Evolutionary conservation across 2,113 vertebrate species (phyloP).

Genomic region (Myodes glareolus): DNA sequence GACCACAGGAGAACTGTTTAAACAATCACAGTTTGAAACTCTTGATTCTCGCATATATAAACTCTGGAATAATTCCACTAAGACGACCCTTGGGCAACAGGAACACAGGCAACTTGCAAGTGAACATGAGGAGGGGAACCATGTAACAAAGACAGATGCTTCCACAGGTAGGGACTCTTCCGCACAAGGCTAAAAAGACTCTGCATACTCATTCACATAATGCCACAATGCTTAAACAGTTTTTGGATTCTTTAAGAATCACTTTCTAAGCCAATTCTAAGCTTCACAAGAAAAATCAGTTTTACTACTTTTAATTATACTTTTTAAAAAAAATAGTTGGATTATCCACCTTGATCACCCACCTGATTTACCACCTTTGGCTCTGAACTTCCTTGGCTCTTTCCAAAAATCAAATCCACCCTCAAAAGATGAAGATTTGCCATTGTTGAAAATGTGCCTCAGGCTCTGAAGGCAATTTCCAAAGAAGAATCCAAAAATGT

Average conservation of each 20-base stretch:
- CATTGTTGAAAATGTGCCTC: conserved; percentile 75
- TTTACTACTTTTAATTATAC: conserved; percentile 73
- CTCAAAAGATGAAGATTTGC: conserved; percentile 72
- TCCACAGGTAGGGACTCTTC: neutral
- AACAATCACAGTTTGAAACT: conserved; percentile 72
- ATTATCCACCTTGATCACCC: conserved; percentile 69
- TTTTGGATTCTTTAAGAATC: conserved; percentile 66
- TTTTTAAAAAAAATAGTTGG: conserved; percentile 38
- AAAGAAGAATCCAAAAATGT: conserved; percentile 65
- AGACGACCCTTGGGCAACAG: conserved; percentile 59
- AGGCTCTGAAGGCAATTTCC: conserved; percentile 73
- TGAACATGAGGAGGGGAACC: neutral
- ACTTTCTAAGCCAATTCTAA: conserved; percentile 68
- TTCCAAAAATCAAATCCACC: conserved; percentile 67
- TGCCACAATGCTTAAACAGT: neutral
- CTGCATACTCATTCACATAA: neutral
- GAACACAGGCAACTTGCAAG: neutral
- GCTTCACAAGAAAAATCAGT: conserved; percentile 66
- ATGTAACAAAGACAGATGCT: neutral
- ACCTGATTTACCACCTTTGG: conserved; percentile 77
- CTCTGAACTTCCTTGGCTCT: conserved; percentile 51
- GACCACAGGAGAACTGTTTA: conserved; percentile 80
- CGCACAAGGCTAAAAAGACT: neutral
- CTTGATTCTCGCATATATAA: conserved; percentile 62
- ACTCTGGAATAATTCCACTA: conserved; percentile 62